Evolutionary conservation across 92 coral and sea anemone genomes (phyloP).

Genomic region (Palythoa grandis): DNA sequence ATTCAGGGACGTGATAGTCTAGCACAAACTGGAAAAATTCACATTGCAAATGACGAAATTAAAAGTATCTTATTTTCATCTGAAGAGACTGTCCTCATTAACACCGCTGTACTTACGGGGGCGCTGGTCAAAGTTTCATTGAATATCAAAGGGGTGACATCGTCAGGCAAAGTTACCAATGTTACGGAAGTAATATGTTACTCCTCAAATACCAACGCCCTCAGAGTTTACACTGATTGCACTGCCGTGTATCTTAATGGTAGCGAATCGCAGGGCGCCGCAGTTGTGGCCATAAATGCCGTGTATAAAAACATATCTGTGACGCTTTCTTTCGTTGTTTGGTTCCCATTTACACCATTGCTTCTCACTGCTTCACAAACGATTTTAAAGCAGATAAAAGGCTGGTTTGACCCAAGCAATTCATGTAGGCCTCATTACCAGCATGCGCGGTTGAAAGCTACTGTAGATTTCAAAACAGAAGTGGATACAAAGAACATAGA

Average conservation of each 20-base stretch:
- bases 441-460: constrained; percentile 59
- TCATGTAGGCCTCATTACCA: constrained; percentile 66
- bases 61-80: constrained; percentile 40
- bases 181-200: constrained; percentile 27
- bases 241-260: constrained; percentile 22
- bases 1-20: constrained; percentile 49
- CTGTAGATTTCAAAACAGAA: constrained; percentile 50
- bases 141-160: constrained; percentile 37
- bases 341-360: constrained; percentile 15
- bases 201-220: constrained; percentile 10
- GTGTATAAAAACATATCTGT: background rate
- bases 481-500: constrained; percentile 38
- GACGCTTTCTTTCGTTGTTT: constrained; percentile 19
- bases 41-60: constrained; percentile 37
- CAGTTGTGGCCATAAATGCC: background rate
- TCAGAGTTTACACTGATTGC: constrained; percentile 13
- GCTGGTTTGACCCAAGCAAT: constrained; percentile 57
- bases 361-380: constrained; percentile 40
- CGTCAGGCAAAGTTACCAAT: constrained; percentile 26
- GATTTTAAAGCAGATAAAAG: constrained; percentile 47
- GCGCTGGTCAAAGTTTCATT: constrained; percentile 29
- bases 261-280: constrained; percentile 17
- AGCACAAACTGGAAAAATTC: constrained; percentile 34
- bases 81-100: constrained; percentile 44
- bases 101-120: constrained; percentile 60